Evolutionary conservation across 2,888 invertebrate genomes (phyloP).

Genomic region (Leptinotarsa tumamoca): DNA sequence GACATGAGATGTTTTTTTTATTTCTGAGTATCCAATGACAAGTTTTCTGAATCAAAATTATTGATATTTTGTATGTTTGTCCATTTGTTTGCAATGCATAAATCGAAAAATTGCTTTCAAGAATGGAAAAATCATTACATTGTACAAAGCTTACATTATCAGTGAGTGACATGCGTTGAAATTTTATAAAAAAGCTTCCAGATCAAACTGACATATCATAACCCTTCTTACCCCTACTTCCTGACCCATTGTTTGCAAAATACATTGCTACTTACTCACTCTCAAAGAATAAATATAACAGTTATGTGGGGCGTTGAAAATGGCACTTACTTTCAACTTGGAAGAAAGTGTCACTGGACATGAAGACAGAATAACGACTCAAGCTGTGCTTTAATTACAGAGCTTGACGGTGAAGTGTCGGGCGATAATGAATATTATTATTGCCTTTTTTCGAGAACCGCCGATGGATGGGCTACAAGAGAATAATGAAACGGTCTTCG

Average conservation of each 20-base stretch:
- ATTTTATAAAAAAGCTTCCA: background rate
- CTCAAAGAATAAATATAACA: conserved; percentile 22
- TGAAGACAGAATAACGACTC: conserved; percentile 29
- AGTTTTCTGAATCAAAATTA: too few species aligned
- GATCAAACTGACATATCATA: background rate
- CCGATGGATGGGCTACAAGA: background rate
- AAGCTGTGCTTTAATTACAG: conserved; percentile 28
- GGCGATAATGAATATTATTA: conserved; percentile 25
- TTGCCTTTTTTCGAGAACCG: conserved; percentile 18
- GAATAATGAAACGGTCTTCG: background rate
- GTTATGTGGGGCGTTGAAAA: conserved; percentile 33
- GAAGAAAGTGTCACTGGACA: conserved; percentile 34
- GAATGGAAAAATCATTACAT: too few species aligned
- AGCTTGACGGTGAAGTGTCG: conserved; percentile 29
- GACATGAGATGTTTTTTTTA: too few species aligned
- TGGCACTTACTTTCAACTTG: conserved; percentile 32
- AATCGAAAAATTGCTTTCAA: too few species aligned
- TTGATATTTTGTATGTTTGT: too few species aligned
- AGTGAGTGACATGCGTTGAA: too few species aligned
- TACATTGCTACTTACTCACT: conserved; percentile 52
- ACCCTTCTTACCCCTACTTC: conserved; percentile 42
- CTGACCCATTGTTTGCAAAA: conserved; percentile 59
- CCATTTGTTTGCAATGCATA: too few species aligned
- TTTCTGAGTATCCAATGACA: too few species aligned
- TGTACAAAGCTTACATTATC: too few species aligned